Conservation (phyloP, 2,797 vertebrate genomes). For the Crenichthys baileyi region DNA sequence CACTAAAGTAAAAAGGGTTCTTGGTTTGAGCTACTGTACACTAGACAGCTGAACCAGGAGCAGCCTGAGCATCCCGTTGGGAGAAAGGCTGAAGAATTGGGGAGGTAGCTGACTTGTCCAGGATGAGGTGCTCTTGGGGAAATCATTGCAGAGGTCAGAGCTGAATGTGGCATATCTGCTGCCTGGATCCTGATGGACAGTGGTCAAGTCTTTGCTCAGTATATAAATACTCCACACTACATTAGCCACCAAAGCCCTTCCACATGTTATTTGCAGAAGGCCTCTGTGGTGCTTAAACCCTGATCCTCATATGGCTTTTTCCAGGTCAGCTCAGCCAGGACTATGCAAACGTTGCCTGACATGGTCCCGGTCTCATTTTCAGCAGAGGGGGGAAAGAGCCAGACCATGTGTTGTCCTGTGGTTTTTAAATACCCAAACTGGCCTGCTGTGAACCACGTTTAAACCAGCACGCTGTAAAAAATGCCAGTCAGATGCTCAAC, state of each 20-base stretch:
- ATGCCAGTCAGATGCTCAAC: background rate
- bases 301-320: conserved; percentile 71
- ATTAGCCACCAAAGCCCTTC: conserved; percentile 82
- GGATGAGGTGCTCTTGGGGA: conserved; percentile 29
- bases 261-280: conserved; percentile 83
- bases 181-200: conserved; percentile 63
- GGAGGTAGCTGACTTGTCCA: conserved; percentile 12
- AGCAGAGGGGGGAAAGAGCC: conserved; percentile 19
- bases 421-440: conserved; percentile 45
- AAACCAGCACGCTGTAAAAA: conserved; percentile 39
- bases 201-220: conserved; percentile 67
- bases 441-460: conserved; percentile 31
- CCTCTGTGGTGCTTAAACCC: conserved; percentile 69
- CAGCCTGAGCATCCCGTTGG: conserved; percentile 26
- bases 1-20: conserved; percentile 44
- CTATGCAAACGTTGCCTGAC: conserved; percentile 54
- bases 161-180: conserved; percentile 44
- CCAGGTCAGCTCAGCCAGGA: conserved; percentile 68
- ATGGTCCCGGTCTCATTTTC: conserved; percentile 51
- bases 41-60: conserved; percentile 73
- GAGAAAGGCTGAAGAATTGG: conserved; percentile 1
- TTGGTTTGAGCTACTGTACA: conserved; percentile 71
- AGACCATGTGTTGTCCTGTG: conserved; percentile 30
- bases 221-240: conserved; percentile 82
- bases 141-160: conserved; percentile 33